Base-by-base conservation (phyloP, 2,888 invertebrate genomes). In the Monoplex corrugatus region DNA sequence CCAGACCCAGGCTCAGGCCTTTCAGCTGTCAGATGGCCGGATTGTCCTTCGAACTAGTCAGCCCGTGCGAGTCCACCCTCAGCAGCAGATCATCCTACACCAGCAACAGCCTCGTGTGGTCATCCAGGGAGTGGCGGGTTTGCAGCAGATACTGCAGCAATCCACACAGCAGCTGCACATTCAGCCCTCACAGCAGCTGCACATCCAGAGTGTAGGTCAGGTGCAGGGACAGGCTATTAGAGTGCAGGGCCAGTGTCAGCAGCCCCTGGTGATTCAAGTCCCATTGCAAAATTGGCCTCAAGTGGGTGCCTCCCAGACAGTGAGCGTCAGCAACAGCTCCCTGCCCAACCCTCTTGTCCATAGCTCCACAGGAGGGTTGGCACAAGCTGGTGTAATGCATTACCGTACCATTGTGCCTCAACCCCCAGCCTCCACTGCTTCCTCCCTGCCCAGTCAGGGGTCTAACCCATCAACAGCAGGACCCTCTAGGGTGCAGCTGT, bases 1-100 rank as follows among this genome's bases (percentile, higher is more conserved):
- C 93, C 97, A 97, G 93, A 96, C 97, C 92, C 72, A 63, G 78
- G 63, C 28, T 8, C 88, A 82, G 35, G 78, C 75, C 28, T 78
- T 88, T 44, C 50, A 44, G 40, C 86, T 87, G 78, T 88, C 87
- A 63, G 57, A 85, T 50, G 90, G 85, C 63, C 89, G 72, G 43
- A 72, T 83, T 45, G 23, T 87, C 50, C 84, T 86, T 80, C 86
- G 86, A 50, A 57, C 57, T 35, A 50, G 83, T 89, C 90, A 90
- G 92, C 43, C 28, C 19, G 92, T 28, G 93, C 88, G 85, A 78
- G 40, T 88, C 68, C 85, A 89, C 80, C 93, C 50, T 84, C 82
- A 63, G 19, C 89, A 88, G 80, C 83, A 45, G 80, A 80, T 88
- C 86, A 80, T 85, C 43, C 19, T 85, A 32, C 89, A 88, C 75